Conservation (phyloP, 1,140 invertebrate genomes). For the Subanguina moxae region DNA sequence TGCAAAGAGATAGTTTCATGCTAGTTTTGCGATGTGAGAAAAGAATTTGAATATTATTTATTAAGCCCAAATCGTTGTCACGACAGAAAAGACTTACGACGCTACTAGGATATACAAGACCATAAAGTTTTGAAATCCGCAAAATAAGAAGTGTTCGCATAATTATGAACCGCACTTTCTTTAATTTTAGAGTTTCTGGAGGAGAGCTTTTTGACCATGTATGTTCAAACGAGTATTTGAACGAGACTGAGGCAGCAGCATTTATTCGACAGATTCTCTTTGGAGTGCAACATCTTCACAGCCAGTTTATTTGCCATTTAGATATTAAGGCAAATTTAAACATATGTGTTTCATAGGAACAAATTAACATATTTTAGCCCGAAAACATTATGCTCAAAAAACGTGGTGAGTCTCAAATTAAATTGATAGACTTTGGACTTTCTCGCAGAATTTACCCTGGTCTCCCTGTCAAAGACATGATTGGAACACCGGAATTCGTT, state of each 20-base stretch:
- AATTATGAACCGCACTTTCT: too few species aligned
- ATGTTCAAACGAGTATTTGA: conserved; percentile 63
- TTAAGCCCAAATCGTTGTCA: too few species aligned
- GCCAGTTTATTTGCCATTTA: conserved; percentile 63
- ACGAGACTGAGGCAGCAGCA: conserved; percentile 64
- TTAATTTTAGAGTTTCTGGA: conserved; percentile 62
- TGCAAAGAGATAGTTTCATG: too few species aligned
- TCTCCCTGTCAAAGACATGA: conserved; percentile 63
- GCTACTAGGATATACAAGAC: too few species aligned
- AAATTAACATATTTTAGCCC: conserved; percentile 59
- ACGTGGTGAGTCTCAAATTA: conserved; percentile 62
- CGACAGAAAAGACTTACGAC: too few species aligned
- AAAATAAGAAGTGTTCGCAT: too few species aligned
- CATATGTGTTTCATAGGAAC: conserved; percentile 17
- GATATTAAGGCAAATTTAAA: conserved; percentile 61
- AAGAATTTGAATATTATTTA: too few species aligned
- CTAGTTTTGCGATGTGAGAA: too few species aligned
- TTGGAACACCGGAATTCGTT: conserved; percentile 67
- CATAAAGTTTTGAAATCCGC: too few species aligned
- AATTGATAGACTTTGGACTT: conserved; percentile 70
- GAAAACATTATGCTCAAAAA: conserved; percentile 65
- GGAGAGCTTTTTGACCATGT: conserved; percentile 67
- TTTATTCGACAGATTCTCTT: conserved; percentile 65
- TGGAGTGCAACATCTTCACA: conserved; percentile 64
- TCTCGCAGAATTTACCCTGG: conserved; percentile 64